Evolutionary conservation across 2,113 vertebrate species (phyloP).

Genomic region (Scalopus aquaticus): DNA sequence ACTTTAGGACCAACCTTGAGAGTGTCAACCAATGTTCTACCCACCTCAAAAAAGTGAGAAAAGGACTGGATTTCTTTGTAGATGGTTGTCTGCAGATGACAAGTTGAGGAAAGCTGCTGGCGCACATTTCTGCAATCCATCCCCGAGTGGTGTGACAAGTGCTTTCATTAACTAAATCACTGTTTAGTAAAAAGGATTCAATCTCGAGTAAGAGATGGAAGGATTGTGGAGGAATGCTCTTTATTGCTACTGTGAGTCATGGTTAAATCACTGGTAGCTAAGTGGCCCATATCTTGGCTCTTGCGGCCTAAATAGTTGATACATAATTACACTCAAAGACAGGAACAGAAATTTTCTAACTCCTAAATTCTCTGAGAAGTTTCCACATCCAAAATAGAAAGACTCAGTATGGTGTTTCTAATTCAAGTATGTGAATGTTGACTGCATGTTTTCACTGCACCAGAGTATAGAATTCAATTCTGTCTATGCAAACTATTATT

Average conservation of each 20-base stretch:
- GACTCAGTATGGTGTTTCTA: conserved; percentile 33
- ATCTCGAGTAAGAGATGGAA: background rate
- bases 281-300: conserved; percentile 44
- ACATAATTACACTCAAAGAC: conserved; percentile 18
- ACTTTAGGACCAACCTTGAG: background rate
- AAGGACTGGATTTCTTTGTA: background rate
- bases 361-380: conserved; percentile 53
- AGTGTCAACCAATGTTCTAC: background rate
- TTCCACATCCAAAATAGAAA: conserved; percentile 59
- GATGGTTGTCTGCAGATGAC: background rate
- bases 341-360: conserved; percentile 41
- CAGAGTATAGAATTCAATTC: conserved; percentile 28
- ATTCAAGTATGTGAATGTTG: conserved; percentile 52
- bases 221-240: background rate
- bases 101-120: background rate
- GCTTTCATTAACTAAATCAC: conserved; percentile 19
- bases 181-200: background rate
- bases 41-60: background rate
- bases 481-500: conserved; percentile 39
- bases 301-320: background rate
- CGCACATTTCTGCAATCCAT: background rate
- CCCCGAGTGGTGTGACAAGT: background rate
- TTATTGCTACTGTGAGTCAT: background rate
- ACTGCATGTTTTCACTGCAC: conserved; percentile 18
- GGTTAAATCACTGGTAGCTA: background rate